Evolutionary conservation across 2,797 vertebrate species (phyloP), one percentile per base, ranked within the genome.

Genomic region (Ctenopoma multispine): DNA sequence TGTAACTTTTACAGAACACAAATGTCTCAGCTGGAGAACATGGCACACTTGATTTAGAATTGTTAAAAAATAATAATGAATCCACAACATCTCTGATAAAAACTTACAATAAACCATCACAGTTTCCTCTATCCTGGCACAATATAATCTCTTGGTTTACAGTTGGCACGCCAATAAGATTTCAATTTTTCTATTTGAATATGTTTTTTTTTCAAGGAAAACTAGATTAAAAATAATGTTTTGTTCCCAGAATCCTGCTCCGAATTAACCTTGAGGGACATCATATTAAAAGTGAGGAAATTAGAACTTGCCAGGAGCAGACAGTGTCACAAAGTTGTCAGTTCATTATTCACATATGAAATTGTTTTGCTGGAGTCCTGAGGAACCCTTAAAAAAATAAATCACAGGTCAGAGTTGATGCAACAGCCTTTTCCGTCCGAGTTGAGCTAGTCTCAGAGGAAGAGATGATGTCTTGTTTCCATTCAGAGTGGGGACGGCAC

Each of bases 341-440:
- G 57, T 82, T 81, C 56, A 72, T 77, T 78, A 68, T 80, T 81
- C 58, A 57, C 49, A 57, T 64, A 60, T 62, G 79, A 61, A 82
- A 82, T 84, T 0, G 0, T 54, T 74, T 83, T 43, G 47, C 11
- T 65, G 21, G 46, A 76, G 56, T 82, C 84, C 72, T 74, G 69
- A 82, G 78, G 59, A 78, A 72, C 4, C 51, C 7, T 77, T 44
- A 12, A 68, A 72, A 55, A 67, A 63, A 64, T 12, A 60, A 55
- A 49, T 67, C 24, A 79, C 64, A 75, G 79, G 81, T 89, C 79
- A 87, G 64, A 83, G 77, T 70, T 78, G 72, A 80, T 31, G 63
- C 44, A 51, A 43, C 63, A 72, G 72, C 54, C 40, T 70, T 79
- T 81, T 47, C 65, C 1, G 1, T 75, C 41, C 34, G 51, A 59